These are phyloP conservation scores for Drosophila sechellia DNA, from an alignment of 1,140 invertebrate species.

Conservation along the genomic window DNA sequence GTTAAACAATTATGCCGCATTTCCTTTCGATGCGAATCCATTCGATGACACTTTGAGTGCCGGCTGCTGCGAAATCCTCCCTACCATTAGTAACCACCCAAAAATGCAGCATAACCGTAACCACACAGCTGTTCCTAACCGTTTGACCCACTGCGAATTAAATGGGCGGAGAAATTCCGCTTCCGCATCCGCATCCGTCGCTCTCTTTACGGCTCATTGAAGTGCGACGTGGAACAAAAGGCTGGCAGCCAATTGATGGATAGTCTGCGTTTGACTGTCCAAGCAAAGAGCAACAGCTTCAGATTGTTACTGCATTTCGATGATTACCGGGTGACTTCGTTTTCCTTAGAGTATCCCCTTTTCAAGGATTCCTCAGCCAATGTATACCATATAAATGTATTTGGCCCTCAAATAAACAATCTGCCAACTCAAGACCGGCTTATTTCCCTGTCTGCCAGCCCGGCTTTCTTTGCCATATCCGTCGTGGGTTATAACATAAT, in stretches of 20 bases:
- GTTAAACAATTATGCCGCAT: constrained; percentile 26
- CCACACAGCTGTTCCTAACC: constrained; percentile 57
- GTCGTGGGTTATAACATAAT: constrained; percentile 68
- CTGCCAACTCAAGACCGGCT: constrained; percentile 22
- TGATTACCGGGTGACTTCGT: constrained; percentile 5
- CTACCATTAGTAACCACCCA: constrained; percentile 15
- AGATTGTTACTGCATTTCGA: constrained; percentile 19
- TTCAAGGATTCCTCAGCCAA: not conserved
- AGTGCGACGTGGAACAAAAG: constrained; percentile 52
- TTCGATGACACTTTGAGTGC: constrained; percentile 75
- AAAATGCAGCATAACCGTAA: constrained; percentile 10
- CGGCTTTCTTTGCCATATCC: constrained; percentile 38
- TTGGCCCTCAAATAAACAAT: constrained; percentile 21
- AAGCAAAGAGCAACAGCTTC: constrained; percentile 49
- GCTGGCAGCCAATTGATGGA: constrained; percentile 63
- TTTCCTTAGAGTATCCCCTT: constrained; percentile 14
- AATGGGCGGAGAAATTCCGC: constrained; percentile 34
- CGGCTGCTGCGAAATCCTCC: constrained; percentile 49
- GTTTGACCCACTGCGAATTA: constrained; percentile 59
- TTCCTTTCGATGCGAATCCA: constrained; percentile 50
- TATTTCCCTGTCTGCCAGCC: not conserved
- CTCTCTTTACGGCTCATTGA: constrained; percentile 62
- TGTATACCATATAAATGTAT: constrained; percentile 2
- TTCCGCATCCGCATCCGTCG: constrained; percentile 34
- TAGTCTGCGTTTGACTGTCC: constrained; percentile 22